These are phyloP conservation scores for Antheraea pernyi DNA, from an alignment of 1,140 invertebrate genomes.

Conservation along the genomic window DNA sequence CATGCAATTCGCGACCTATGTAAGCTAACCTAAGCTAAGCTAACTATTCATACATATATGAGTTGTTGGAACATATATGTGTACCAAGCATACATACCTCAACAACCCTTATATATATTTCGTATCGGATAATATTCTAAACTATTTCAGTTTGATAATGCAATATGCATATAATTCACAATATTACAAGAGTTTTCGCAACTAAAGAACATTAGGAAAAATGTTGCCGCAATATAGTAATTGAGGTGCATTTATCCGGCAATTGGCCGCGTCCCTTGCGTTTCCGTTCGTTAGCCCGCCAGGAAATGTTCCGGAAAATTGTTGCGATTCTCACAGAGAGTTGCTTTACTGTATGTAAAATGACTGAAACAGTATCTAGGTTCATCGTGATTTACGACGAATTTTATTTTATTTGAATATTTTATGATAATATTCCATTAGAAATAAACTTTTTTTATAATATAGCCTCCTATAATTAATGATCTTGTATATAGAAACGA, in stretches of 20 bases:
- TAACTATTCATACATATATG: too few relatives aligned
- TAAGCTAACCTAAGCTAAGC: too few relatives aligned
- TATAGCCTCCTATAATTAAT: too few relatives aligned
- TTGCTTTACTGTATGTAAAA: constrained; percentile 10
- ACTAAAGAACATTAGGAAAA: constrained; percentile 34
- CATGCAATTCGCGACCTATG: too few relatives aligned
- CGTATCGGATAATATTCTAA: too few relatives aligned
- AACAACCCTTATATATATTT: too few relatives aligned
- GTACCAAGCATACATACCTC: too few relatives aligned
- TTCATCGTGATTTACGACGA: background rate
- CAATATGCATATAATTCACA: background rate
- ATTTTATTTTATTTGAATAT: background rate
- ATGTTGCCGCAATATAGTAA: constrained; percentile 59
- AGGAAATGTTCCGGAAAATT: constrained; percentile 68
- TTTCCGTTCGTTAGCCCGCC: constrained; percentile 62
- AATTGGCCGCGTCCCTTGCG: constrained; percentile 62
- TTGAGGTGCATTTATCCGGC: constrained; percentile 65
- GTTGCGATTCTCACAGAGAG: constrained; percentile 46
- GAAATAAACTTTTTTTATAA: too few relatives aligned
- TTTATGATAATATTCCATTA: background rate
- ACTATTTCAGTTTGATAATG: too few relatives aligned
- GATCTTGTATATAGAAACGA: too few relatives aligned
- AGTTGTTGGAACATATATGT: too few relatives aligned
- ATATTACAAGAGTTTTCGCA: background rate
- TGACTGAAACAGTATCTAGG: background rate